phyloP scores from a whole-genome alignment of 23 tunicate species.

The Ascidia mentula region DNA sequence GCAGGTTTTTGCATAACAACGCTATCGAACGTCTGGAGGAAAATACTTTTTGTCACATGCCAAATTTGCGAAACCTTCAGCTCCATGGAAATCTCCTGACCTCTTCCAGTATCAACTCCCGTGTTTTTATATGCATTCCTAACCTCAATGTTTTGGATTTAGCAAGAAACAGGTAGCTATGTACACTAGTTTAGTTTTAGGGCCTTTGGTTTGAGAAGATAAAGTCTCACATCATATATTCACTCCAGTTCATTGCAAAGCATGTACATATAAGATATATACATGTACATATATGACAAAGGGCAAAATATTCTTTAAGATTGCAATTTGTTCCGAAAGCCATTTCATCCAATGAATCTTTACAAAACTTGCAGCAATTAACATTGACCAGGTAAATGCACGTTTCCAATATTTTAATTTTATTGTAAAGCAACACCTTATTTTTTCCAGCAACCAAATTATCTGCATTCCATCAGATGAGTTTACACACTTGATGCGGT shows the following conservation, averaged over 20 bases:
- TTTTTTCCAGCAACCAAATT: neutral
- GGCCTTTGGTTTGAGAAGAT: neutral
- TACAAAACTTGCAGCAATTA: neutral
- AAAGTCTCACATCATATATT: too few relatives aligned
- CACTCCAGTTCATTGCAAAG: too few relatives aligned
- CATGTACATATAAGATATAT: too few relatives aligned
- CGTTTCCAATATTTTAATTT: neutral
- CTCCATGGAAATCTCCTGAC: slow-evolving; percentile 15
- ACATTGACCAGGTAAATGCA: neutral
- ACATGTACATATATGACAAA: too few relatives aligned
- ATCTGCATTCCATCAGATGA: slow-evolving; percentile 10
- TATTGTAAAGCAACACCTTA: neutral
- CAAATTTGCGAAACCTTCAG: slow-evolving; percentile 1
- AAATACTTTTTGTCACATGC: slow-evolving; percentile 32
- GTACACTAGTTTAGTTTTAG: neutral
- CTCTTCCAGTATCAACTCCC: neutral
- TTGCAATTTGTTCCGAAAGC: slow-evolving; percentile 2
- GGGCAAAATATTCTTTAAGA: neutral
- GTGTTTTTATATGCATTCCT: slow-evolving; percentile 6
- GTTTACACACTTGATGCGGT: neutral
- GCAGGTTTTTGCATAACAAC: slow-evolving; percentile 1
- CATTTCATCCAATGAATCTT: neutral
- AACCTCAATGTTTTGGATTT: neutral
- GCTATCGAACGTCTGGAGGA: neutral
- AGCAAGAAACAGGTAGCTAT: slow-evolving; percentile 11